phyloP scores from a whole-genome alignment of 1,140 invertebrate species.

The Zophobas atratus region DNA sequence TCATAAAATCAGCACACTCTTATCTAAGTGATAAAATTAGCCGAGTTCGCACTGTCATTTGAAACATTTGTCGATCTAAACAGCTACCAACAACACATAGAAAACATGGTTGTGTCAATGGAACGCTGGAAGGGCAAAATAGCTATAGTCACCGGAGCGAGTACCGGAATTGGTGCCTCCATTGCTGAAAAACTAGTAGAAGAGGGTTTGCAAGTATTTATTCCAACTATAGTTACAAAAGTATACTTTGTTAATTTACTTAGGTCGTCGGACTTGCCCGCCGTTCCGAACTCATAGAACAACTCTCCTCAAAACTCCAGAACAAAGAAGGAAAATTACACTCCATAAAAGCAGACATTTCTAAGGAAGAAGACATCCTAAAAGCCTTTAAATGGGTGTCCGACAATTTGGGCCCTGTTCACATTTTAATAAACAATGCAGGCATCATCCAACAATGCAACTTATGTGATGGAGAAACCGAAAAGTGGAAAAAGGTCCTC shows the following conservation, averaged over 20 bases:
- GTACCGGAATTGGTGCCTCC: conserved; percentile 7
- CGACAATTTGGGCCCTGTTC: conserved; percentile 74
- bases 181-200: background rate
- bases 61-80: conserved; percentile 46
- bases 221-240: background rate
- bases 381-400: conserved; percentile 77
- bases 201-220: conserved; percentile 1
- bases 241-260: background rate
- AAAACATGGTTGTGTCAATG: conserved; percentile 9
- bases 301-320: conserved; percentile 53
- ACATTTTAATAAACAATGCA: conserved; percentile 83
- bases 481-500: conserved; percentile 70
- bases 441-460: conserved; percentile 78
- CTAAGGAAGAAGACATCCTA: conserved; percentile 75
- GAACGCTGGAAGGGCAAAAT: conserved; percentile 12
- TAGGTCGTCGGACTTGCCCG: conserved; percentile 79
- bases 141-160: conserved; percentile 7
- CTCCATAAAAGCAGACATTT: conserved; percentile 75
- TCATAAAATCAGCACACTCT: too few relatives aligned
- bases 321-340: conserved; percentile 66
- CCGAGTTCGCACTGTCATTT: too few relatives aligned
- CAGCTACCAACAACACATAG: too few relatives aligned
- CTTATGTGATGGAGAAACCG: conserved; percentile 66
- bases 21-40: too few relatives aligned
- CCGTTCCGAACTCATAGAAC: conserved; percentile 72